Evolutionary conservation across 2,797 vertebrate genomes (phyloP).

Genomic region (Mormyrops boulengeri): DNA sequence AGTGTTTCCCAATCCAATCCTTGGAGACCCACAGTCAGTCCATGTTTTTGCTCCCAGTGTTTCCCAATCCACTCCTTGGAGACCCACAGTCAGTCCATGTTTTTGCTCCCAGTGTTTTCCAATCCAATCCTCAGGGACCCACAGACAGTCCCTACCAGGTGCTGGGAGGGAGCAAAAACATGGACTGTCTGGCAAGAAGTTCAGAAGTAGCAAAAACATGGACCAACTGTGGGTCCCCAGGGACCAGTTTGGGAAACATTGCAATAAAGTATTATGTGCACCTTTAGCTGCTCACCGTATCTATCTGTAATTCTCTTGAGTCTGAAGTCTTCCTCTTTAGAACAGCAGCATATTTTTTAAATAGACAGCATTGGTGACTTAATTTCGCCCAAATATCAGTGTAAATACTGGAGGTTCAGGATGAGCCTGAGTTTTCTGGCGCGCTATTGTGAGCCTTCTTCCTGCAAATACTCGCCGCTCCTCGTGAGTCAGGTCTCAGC

Average conservation of each 20-base stretch:
- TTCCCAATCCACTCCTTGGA: background rate
- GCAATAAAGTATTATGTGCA: background rate
- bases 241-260: background rate
- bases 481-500: background rate
- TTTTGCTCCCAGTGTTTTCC: no score
- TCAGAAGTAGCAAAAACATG: background rate
- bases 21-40: no score
- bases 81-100: background rate
- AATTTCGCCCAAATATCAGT: background rate
- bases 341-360: background rate
- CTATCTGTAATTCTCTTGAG: background rate
- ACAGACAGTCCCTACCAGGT: background rate
- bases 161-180: background rate
- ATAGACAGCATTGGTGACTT: background rate
- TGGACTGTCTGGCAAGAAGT: background rate
- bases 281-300: background rate
- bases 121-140: no score
- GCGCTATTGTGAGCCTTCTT: background rate
- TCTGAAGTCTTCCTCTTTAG: background rate
- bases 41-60: background rate
- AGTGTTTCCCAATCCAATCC: no score
- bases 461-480: background rate
- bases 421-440: background rate
- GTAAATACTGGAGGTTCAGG: background rate
- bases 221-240: background rate